phyloP scores from a whole-genome alignment of 2,113 vertebrate species.

The Thalassarche chlororhynchos region DNA sequence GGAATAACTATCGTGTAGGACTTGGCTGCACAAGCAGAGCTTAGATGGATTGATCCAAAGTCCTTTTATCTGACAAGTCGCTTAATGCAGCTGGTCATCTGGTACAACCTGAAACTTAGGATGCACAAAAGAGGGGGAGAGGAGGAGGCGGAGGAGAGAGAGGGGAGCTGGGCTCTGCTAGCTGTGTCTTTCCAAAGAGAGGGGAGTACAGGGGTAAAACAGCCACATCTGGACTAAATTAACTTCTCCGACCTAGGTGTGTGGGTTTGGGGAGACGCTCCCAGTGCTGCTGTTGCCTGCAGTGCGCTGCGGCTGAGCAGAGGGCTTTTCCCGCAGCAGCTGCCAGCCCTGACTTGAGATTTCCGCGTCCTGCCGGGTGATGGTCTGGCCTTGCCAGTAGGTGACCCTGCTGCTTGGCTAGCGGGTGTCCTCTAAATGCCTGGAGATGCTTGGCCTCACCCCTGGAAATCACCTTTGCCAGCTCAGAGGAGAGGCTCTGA shows the following conservation, averaged over 20 bases:
- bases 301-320: background rate
- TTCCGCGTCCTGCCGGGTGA: rapidly evolving
- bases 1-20: background rate
- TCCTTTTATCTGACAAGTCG: background rate
- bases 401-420: too few species aligned
- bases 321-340: background rate
- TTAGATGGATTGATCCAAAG: background rate
- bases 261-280: background rate
- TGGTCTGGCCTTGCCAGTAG: background rate
- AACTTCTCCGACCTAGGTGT: rapidly evolving
- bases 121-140: background rate
- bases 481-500: background rate
- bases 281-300: background rate
- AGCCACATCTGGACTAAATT: background rate
- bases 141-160: too few species aligned
- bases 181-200: background rate
- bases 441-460: background rate
- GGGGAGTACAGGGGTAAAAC: background rate
- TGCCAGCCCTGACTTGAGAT: background rate
- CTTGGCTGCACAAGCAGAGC: background rate
- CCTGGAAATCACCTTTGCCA: background rate
- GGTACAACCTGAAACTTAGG: background rate
- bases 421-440: too few species aligned
- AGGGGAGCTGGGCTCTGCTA: background rate
- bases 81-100: background rate